phyloP scores from a whole-genome alignment of 2,113 vertebrate species.

The Campylorhamphus procurvoides region DNA sequence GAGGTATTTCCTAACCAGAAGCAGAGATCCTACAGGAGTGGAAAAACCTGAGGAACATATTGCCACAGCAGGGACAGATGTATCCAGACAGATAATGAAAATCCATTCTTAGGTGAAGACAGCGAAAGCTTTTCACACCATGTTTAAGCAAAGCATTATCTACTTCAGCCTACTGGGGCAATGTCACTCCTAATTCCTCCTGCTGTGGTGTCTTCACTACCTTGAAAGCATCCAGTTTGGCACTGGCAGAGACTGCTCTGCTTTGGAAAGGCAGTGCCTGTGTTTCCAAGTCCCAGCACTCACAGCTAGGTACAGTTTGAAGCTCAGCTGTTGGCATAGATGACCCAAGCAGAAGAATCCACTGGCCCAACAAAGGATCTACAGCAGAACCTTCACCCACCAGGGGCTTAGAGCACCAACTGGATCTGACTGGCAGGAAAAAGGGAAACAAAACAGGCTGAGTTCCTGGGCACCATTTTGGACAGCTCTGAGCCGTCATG shows the following conservation, averaged over 20 bases:
- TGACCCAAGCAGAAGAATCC: background rate
- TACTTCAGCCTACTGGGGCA: background rate
- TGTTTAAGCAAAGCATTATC: background rate
- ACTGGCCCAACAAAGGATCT: background rate
- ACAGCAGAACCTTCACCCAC: background rate
- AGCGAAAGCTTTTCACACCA: background rate
- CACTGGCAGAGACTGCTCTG: background rate
- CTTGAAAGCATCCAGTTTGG: background rate
- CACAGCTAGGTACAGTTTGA: background rate
- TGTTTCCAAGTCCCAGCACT: background rate
- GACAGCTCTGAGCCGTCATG: background rate
- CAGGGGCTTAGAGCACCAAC: background rate
- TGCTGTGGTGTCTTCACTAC: background rate
- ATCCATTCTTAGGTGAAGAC: background rate
- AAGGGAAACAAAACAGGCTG: background rate
- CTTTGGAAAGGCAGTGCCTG: background rate
- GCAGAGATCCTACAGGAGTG: background rate
- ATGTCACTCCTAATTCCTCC: background rate
- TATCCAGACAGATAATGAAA: background rate
- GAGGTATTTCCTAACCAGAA: background rate
- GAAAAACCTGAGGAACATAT: background rate
- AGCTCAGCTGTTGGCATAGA: background rate
- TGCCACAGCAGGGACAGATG: background rate
- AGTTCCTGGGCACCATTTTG: background rate
- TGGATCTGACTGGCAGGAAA: background rate